Evolutionary conservation across 2,888 invertebrate genomes (phyloP), one percentile per base, ranked within the genome.

Genomic region (Zygaena filipendulae): DNA sequence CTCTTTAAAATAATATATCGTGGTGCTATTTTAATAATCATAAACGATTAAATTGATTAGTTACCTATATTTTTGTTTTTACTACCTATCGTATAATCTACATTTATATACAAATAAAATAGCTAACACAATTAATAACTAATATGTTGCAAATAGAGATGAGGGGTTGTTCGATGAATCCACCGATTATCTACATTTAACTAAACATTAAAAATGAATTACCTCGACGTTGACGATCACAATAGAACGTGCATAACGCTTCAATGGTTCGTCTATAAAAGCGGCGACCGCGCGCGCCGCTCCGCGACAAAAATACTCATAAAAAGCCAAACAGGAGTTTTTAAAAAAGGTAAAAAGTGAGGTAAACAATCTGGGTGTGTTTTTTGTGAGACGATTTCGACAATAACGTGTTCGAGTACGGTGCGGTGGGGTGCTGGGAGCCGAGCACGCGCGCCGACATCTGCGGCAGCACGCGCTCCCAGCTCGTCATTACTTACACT

Each of bases 311-410:
- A 72, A 71, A 70, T 69, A 66, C 56, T 43, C 50, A 58, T 54
- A 72, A 71, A 74, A 72, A 67, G 51, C 49, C 51, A 53, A 66
- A 68, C 62, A 64, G 61, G 56, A 66, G 62, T 67, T 68, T n/a
- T 57, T 50, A 70, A 66, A 71, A 75, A 79, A 75, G 58, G 59
- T 72, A 74, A 74, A 77, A 77, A 71, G 66, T 71, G 75, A 69
- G 68, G 75, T 77, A 77, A 77, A 79, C 72, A 77, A 74, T 69
- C 66, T 60, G 70, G 56, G 54, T 47, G 58, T 45, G 57, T 64
- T 72, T 77, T 75, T 74, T 72, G 51, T 59, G 45, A 38, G 27
- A 45, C 36, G 47, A 42, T 40, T 40, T 47, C 55, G 51, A 62
- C 62, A 60, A 61, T 61, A 48, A 52, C 51, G 56, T 53, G 56